Base-by-base conservation (phyloP, 1,140 invertebrate genomes). In the Cecropterus lyciades region DNA sequence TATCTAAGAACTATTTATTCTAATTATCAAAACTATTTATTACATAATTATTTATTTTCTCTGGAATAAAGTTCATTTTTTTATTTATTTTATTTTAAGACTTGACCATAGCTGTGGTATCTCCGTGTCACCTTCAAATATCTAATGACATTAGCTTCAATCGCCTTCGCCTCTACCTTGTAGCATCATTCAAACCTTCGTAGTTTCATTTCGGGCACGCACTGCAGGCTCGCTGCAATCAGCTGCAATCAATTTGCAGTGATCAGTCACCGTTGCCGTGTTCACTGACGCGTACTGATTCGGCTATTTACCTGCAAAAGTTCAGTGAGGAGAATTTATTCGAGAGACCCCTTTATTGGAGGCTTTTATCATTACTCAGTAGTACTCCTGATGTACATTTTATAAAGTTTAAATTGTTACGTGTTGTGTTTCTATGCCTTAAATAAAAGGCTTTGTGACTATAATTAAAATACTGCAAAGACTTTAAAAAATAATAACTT, bases 191-290 rank as follows among this genome's bases (percentile, higher is more conserved):
- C 5, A 16, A 33, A 59, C 13, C 43, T n/a, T 14, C 24, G 56
- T 33, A 48, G 40, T 59, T 59, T 46, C 56, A 48, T 59, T 59
- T 33, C 42, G 42, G 27, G 24, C 27, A 37, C 51, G 30, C 51
- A 11, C 43, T 8, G 56, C 42, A 43, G n/a, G 16, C 42, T 13
- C 33, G 20, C 40, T 46, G 56, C 56, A 59, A 59, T 59, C 56
- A 30, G 27, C 27, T 30, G 27, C 27, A 30, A 48, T 48, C 43
- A 59, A 46, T 59, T 46, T 17, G 14, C 51, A 53, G 37, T 33
- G 56, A 48, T 59, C 56, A 59, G 56, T 17, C 56, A 59, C 56
- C 24, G 56, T 15, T 48, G 24, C 13, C 8, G 42, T 46, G 10
- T 6, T 15, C 51, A 53, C 14, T 40, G 51, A 17, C 30, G 51